Evolutionary conservation across 35 echinoderm and acorn worm genomes (phyloP).

Genomic region (Holothuria glaberrima): DNA sequence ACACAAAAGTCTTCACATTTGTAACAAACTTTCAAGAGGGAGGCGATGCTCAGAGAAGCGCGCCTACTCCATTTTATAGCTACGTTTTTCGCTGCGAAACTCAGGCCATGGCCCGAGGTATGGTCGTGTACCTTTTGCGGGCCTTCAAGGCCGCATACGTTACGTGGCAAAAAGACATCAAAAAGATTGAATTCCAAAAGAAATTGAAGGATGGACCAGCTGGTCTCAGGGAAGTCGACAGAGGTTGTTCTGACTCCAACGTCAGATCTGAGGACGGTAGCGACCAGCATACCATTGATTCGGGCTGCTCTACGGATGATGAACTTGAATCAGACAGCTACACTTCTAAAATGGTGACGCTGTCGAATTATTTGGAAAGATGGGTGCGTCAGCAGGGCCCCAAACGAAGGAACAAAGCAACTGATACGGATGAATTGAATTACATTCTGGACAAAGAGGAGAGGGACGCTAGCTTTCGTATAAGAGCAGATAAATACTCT

Average conservation of each 20-base stretch:
- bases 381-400: constrained; percentile 15
- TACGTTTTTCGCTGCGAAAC: constrained; percentile 74
- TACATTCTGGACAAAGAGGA: constrained; percentile 16
- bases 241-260: background rate
- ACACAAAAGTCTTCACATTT: constrained; percentile 85
- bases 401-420: background rate
- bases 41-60: background rate
- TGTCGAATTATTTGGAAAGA: constrained; percentile 35
- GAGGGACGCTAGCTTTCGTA: constrained; percentile 57
- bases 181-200: constrained; percentile 69
- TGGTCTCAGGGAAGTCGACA: background rate
- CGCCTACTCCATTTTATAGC: constrained; percentile 68
- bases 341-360: constrained; percentile 8
- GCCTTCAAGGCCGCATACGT: constrained; percentile 86
- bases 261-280: background rate
- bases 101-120: constrained; percentile 63
- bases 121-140: constrained; percentile 85
- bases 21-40: constrained; percentile 74
- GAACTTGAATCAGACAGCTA: constrained; percentile 20
- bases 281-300: background rate
- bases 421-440: constrained; percentile 8
- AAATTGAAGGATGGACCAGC: constrained; percentile 78
- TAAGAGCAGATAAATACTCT: constrained; percentile 62
- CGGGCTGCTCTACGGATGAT: background rate
- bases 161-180: constrained; percentile 61